Conservation (phyloP, 1,140 invertebrate genomes). For the Tribolium madens region DNA sequence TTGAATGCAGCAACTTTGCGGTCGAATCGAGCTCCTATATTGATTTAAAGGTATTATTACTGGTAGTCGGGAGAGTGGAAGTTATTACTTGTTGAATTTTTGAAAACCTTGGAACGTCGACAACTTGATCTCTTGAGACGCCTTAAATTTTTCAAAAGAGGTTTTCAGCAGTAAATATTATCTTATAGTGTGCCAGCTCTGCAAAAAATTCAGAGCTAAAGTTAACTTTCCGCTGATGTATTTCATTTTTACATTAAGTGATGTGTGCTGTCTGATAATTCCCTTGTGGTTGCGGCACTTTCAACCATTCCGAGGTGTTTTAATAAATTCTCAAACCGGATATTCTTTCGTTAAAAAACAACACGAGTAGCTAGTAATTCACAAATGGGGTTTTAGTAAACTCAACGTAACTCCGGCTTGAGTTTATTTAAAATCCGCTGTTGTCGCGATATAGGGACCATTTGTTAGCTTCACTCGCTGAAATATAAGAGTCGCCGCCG, state of each 20-base stretch:
- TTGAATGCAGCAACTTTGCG: neutral
- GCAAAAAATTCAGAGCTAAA: neutral
- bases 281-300: neutral
- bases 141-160: conserved; percentile 9
- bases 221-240: neutral
- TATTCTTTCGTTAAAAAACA: neutral
- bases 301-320: neutral
- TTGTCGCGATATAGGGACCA: neutral
- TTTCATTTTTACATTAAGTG: neutral
- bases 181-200: neutral
- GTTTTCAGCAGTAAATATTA: conserved; percentile 5
- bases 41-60: neutral
- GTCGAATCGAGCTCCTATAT: neutral
- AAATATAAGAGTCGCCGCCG: neutral
- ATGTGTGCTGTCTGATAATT: neutral
- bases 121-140: neutral
- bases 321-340: neutral
- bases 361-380: neutral
- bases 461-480: conserved; percentile 17
- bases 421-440: conserved; percentile 25
- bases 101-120: neutral
- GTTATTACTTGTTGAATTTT: conserved; percentile 9
- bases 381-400: neutral
- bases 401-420: neutral
- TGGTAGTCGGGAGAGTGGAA: neutral